phyloP scores from a whole-genome alignment of 2,113 vertebrate species.

The Calypte anna region DNA sequence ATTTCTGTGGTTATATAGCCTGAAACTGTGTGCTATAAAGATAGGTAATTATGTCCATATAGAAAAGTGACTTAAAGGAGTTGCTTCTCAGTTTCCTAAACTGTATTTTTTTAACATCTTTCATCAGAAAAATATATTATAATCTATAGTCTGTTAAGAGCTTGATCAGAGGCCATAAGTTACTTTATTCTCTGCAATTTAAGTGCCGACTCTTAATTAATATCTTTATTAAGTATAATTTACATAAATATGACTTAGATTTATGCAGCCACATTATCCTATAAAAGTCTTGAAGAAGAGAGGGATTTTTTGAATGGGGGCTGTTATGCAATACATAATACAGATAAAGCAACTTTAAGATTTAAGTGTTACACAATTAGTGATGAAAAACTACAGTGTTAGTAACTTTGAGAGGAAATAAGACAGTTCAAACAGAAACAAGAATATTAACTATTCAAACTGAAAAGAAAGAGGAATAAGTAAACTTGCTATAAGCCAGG shows the following conservation, averaged over 20 bases:
- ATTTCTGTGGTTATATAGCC: neutral
- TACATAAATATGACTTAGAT: neutral
- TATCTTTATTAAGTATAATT: neutral
- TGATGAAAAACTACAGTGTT: neutral
- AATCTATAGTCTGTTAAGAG: neutral
- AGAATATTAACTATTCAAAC: neutral
- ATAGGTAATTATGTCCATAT: neutral
- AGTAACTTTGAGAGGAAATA: neutral
- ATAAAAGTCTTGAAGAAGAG: neutral
- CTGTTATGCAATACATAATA: neutral
- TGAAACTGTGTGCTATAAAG: neutral
- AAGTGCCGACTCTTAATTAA: neutral
- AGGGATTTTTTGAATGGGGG: neutral
- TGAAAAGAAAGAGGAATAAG: too few species aligned
- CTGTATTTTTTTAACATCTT: neutral
- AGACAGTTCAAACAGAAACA: neutral
- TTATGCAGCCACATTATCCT: neutral
- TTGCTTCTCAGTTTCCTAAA: neutral
- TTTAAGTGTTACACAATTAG: neutral
- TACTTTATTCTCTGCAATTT: neutral
- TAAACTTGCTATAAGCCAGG: neutral
- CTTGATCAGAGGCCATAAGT: neutral
- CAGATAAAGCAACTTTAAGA: neutral
- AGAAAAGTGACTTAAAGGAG: neutral
- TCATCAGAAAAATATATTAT: neutral